Conservation (phyloP, 2,113 vertebrate genomes). For the Saccopteryx bilineata region DNA sequence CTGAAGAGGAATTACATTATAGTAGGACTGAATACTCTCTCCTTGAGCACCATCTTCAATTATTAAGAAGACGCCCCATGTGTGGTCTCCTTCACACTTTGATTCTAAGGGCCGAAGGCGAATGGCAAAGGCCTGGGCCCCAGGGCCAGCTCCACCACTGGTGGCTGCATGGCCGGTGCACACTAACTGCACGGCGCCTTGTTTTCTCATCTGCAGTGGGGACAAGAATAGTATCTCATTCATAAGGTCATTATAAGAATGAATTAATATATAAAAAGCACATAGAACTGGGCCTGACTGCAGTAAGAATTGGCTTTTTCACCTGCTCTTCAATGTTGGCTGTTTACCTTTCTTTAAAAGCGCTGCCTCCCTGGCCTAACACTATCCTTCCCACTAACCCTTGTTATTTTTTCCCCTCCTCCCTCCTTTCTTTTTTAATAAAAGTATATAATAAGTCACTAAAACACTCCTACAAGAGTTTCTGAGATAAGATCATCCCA, state of each 20-base stretch:
- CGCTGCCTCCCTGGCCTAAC: not conserved
- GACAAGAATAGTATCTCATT: not conserved
- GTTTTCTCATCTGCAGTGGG: not conserved
- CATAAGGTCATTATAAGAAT: not conserved
- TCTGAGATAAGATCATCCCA: constrained; percentile 37
- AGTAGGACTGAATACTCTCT: not conserved
- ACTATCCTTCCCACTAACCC: not conserved
- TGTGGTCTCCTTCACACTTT: not conserved
- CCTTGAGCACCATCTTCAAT: not conserved
- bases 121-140: not conserved
- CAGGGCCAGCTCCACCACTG: not conserved
- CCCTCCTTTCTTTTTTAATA: constrained; percentile 38
- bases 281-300: not conserved
- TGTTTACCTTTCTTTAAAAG: constrained; percentile 46
- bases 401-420: not conserved
- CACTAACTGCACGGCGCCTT: not conserved
- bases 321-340: not conserved
- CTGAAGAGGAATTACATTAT: not conserved
- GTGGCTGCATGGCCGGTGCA: not conserved
- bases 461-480: not conserved
- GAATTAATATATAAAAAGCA: not conserved
- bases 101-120: not conserved
- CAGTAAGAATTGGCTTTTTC: not conserved
- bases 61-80: not conserved
- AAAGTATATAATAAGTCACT: not conserved